Evolutionary conservation across 2,888 invertebrate species (phyloP), one percentile per base, ranked within the genome.

Genomic region (Drepana falcataria): DNA sequence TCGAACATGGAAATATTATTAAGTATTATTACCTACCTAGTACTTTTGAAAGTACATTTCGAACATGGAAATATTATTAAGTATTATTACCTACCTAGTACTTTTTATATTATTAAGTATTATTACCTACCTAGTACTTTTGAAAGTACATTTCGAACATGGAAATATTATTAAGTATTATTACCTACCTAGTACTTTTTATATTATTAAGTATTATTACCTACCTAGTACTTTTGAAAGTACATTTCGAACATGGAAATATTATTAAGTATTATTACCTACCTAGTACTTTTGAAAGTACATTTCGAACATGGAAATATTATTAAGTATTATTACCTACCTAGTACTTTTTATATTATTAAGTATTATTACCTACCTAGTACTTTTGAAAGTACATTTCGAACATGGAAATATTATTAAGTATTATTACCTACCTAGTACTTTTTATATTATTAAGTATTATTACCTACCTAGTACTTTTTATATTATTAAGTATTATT

Each of bases 141-240:
- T 61, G n/a, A n/a, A n/a, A n/a, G n/a, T 37, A 37, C 5, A 4
- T 37, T 37, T 37, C 5, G 5, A 4, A 37, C 34, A 2, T 3
- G 21, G 5, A 33, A 4, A 34, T 41, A 41, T 51, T 51, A 49
- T 54, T 54, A 53, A 49, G 53, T 49, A 56, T 58, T 47, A 58
- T 55, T 63, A 61, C 60, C 52, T 57, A 65, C 9, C 59, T 61
- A 58, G 53, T 56, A 61, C 58, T 60, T 61, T 64, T 61, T 54
- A 58, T 41, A 41, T 51, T 51, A 49, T 54, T 54, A 53, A 49
- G 53, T 49, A 56, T 58, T 47, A 58, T 55, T 63, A 61, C 60
- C 52, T 57, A 65, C 9, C 59, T 61, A 58, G 53, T 56, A 61
- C 58, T 60, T 61, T 64, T 61, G n/a, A n/a, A n/a, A n/a, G n/a